phyloP scores from a whole-genome alignment of 2,797 vertebrate genomes.

The Phaenicophaeus curvirostris region DNA sequence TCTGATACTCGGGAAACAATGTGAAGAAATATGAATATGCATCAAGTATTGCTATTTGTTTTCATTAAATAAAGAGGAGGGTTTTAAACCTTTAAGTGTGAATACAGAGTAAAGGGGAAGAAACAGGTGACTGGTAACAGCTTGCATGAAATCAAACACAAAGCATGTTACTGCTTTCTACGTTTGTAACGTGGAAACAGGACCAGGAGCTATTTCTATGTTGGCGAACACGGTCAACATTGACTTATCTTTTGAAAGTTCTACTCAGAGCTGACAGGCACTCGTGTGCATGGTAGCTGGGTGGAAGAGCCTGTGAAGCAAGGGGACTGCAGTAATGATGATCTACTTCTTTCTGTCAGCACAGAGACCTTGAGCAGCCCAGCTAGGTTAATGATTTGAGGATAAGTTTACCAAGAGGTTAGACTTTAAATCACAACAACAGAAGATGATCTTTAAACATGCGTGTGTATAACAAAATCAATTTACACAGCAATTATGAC shows the following conservation, averaged over 20 bases:
- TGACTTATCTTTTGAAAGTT: not conserved
- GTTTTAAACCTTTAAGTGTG: not conserved
- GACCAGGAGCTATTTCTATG: not conserved
- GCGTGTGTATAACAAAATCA: not conserved
- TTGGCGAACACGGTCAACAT: not conserved
- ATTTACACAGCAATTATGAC: not conserved
- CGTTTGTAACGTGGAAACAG: not conserved
- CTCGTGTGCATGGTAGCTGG: rapidly evolving
- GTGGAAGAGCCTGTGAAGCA: not conserved
- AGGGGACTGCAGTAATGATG: not conserved
- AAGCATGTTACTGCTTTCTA: not conserved
- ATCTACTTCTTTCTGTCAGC: not conserved
- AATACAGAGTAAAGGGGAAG: not conserved
- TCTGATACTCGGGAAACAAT: not conserved
- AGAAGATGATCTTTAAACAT: not conserved
- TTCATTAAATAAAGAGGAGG: not conserved
- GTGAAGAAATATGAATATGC: not conserved
- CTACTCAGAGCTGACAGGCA: not conserved
- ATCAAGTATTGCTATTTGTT: not conserved
- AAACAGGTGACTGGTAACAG: not conserved
- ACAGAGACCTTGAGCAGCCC: not conserved
- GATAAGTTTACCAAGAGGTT: not conserved
- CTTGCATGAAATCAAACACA: not conserved
- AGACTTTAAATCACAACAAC: not conserved
- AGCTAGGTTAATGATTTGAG: not conserved